These are phyloP conservation scores for Watsonalla binaria DNA, from an alignment of 2,888 invertebrate genomes.

Conservation along the genomic window DNA sequence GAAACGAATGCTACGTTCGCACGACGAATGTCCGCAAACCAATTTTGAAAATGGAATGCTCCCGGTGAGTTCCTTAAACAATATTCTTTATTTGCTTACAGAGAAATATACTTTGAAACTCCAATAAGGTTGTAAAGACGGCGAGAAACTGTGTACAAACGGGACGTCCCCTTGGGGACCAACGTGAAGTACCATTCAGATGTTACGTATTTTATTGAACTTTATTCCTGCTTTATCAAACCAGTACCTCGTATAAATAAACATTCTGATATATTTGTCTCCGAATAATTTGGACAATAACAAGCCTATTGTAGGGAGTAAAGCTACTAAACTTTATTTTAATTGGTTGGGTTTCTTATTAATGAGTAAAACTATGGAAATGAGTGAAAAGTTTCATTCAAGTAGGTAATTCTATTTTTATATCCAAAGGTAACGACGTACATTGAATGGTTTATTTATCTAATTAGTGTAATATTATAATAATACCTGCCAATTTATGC, in stretches of 20 bases:
- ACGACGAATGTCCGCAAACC: no score
- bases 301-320: neutral
- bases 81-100: constrained; percentile 16
- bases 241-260: neutral
- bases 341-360: no score
- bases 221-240: neutral
- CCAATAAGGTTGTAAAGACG: constrained; percentile 23
- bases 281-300: neutral
- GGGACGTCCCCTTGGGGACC: constrained; percentile 21
- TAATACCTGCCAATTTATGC: no score
- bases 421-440: no score
- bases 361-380: no score
- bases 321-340: no score
- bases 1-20: no score
- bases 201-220: neutral
- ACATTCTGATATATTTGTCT: neutral
- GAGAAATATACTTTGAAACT: constrained; percentile 27
- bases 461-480: no score
- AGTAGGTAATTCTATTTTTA: no score
- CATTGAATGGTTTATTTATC: no score
- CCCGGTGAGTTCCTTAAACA: constrained; percentile 12
- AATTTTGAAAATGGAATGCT: neutral
- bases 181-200: constrained; percentile 17
- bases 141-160: constrained; percentile 20
- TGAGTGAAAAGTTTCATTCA: no score